Percentiles rank a stretch among this genome's conserved stretches.
Evolutionary conservation across 64 coral and sea anemone species (phyloP).

Genomic region (Stichodactyla mertensii): DNA sequence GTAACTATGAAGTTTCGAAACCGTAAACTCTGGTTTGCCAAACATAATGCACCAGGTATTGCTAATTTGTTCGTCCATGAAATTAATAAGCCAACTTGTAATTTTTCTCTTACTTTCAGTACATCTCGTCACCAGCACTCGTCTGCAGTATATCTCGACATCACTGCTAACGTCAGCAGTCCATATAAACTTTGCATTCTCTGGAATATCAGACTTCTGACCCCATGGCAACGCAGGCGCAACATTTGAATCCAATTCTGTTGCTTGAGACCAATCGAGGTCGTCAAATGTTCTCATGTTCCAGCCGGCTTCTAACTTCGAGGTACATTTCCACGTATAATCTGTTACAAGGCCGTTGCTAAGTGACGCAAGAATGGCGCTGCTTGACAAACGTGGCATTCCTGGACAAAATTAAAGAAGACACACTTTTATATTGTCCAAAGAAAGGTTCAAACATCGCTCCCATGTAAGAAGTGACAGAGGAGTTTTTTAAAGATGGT

Average conservation of each 20-base stretch:
- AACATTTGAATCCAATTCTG: not conserved
- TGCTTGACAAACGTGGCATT: not conserved
- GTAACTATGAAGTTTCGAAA: too few relatives aligned
- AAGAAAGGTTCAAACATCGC: not conserved
- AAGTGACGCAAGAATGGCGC: not conserved
- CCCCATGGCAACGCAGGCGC: slow-evolving; percentile 15
- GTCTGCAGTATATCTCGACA: slow-evolving; percentile 30
- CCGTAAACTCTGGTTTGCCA: too few relatives aligned
- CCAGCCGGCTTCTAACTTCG: slow-evolving; percentile 2
- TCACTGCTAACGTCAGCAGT: slow-evolving; percentile 11
- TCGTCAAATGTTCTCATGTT: slow-evolving; percentile 43
- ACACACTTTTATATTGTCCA: not conserved
- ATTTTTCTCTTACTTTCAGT: slow-evolving; percentile 21
- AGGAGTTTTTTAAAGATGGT: too few relatives aligned
- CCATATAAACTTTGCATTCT: slow-evolving; percentile 39
- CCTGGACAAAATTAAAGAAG: not conserved
- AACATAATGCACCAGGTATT: too few relatives aligned
- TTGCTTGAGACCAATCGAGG: slow-evolving; percentile 26
- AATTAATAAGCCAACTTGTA: too few relatives aligned
- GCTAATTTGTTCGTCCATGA: too few relatives aligned
- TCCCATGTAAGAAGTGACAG: too few relatives aligned
- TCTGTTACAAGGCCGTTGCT: slow-evolving; percentile 38
- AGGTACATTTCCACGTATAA: slow-evolving; percentile 22
- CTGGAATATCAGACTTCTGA: not conserved
- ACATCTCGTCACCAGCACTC: not conserved